phyloP scores from a whole-genome alignment of 2,797 vertebrate genomes.

The Thripadectes ignobilis region DNA sequence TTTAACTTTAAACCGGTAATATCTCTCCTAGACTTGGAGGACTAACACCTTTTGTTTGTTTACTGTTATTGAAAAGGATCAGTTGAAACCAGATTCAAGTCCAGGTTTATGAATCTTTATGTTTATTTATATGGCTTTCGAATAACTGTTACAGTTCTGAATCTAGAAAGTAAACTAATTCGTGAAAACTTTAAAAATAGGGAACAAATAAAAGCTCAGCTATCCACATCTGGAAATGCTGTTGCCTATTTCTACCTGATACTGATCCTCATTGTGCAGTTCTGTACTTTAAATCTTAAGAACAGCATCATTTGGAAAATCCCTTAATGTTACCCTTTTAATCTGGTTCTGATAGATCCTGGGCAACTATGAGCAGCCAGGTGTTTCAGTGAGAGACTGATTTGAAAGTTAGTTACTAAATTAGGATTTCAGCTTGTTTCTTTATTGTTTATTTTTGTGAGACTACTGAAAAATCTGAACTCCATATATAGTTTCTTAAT shows the following conservation, averaged over 20 bases:
- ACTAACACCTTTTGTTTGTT: background rate
- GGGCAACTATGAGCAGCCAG: background rate
- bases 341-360: background rate
- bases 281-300: background rate
- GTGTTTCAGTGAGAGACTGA: background rate
- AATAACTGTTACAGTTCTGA: background rate
- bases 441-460: background rate
- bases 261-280: background rate
- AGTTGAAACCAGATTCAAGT: background rate
- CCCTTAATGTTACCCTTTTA: background rate
- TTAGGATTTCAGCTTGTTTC: background rate
- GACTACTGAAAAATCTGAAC: background rate
- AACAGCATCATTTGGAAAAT: background rate
- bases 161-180: background rate
- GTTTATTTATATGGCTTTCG: background rate
- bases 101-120: background rate
- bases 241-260: background rate
- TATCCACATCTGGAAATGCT: background rate
- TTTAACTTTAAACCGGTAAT: background rate
- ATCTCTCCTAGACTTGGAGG: background rate
- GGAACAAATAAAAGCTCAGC: background rate
- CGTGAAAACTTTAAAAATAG: background rate
- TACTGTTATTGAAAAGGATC: background rate
- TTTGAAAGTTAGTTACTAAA: background rate
- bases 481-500: background rate